A percentile compares a stretch with the other conserved stretches of the same genome.
phyloP scores from a whole-genome alignment of 2,888 invertebrate species.

The Zelleria hepariella region DNA sequence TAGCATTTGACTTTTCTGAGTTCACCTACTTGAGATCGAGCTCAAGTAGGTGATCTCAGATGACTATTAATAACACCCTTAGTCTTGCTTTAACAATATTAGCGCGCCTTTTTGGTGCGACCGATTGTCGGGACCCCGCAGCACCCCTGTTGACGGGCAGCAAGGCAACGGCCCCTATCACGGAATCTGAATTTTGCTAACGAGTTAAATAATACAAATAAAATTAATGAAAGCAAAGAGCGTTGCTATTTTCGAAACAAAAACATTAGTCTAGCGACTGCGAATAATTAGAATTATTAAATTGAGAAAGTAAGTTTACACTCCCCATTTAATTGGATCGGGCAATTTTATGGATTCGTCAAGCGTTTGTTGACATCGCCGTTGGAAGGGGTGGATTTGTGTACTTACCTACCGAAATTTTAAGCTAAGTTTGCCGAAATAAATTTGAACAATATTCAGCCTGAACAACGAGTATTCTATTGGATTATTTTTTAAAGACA shows the following conservation, averaged over 20 bases:
- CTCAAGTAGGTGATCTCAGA: too few species aligned
- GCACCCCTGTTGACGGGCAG: neutral
- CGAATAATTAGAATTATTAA: constrained; percentile 20
- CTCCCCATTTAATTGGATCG: constrained; percentile 13
- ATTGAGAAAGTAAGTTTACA: constrained; percentile 12
- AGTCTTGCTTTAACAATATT: neutral
- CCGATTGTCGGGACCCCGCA: neutral
- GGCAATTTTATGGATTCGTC: constrained; percentile 15
- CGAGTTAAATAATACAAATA: constrained; percentile 54
- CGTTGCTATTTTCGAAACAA: constrained; percentile 39
- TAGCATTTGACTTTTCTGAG: too few species aligned
- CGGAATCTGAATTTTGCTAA: constrained; percentile 47
- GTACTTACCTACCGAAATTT: neutral
- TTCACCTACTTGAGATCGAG: too few species aligned
- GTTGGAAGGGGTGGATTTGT: constrained; percentile 2
- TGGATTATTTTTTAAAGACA: neutral
- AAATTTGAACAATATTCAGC: neutral
- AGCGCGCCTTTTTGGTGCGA: neutral
- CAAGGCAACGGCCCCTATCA: constrained; percentile 24
- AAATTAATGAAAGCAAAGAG: constrained; percentile 50
- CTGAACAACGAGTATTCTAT: neutral
- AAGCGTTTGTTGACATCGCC: constrained; percentile 11
- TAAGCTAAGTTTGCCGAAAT: neutral
- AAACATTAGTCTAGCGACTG: constrained; percentile 31
- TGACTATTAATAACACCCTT: too few species aligned